Evolutionary conservation across 2,797 vertebrate species (phyloP).

Genomic region (Chaunax sp.): DNA sequence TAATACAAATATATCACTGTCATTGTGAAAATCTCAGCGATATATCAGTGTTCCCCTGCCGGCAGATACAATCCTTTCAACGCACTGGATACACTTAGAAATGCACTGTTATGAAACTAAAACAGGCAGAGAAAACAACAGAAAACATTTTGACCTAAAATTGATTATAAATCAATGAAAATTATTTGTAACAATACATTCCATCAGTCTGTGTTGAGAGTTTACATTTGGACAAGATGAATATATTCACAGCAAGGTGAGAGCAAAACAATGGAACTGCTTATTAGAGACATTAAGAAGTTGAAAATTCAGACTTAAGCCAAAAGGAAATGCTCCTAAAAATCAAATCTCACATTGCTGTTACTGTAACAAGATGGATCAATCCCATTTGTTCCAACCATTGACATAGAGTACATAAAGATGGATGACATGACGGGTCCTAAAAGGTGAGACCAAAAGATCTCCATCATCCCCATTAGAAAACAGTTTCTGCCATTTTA

Average conservation of each 20-base stretch:
- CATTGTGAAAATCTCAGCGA: background rate
- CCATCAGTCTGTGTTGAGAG: constrained; percentile 33
- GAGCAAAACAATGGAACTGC: background rate
- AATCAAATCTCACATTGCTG: too few species aligned
- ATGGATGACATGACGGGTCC: too few species aligned
- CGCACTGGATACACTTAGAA: constrained; percentile 11
- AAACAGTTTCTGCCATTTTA: too few species aligned
- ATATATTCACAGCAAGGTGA: constrained; percentile 29
- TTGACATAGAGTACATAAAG: too few species aligned
- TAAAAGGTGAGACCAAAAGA: too few species aligned
- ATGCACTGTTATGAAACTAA: constrained; percentile 1
- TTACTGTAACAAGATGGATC: too few species aligned
- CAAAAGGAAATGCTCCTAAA: too few species aligned
- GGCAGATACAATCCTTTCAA: constrained; percentile 7
- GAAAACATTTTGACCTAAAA: constrained; percentile 11
- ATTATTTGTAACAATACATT: constrained; percentile 44
- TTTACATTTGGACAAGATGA: background rate
- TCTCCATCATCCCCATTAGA: too few species aligned
- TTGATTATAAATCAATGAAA: constrained; percentile 9
- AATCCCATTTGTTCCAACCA: too few species aligned
- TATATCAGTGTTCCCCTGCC: constrained; percentile 11
- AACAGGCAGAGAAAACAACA: background rate
- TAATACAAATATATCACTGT: background rate
- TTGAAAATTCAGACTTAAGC: too few species aligned
- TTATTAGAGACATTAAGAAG: too few species aligned